Evolutionary conservation across 2,113 vertebrate genomes (phyloP).

Genomic region (Erinaceus europaeus): DNA sequence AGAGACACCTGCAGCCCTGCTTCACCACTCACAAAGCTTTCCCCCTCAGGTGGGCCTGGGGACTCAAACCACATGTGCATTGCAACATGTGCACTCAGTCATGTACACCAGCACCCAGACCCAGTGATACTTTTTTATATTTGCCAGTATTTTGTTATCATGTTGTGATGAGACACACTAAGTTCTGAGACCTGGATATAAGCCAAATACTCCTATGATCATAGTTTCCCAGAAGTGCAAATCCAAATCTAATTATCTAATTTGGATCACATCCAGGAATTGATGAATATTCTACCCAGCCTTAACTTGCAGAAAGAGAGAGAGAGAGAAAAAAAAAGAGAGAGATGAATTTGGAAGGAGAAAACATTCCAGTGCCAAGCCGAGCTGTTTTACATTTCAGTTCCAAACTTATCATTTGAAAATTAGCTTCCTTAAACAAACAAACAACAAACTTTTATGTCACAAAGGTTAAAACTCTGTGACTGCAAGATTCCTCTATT

Average conservation of each 20-base stretch:
- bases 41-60: too few species aligned
- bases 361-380: not conserved
- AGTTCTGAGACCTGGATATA: not conserved
- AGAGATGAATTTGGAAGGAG: not conserved
- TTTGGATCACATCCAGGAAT: not conserved
- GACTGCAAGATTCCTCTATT: too few species aligned
- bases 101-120: too few species aligned
- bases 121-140: too few species aligned
- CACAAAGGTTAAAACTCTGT: too few species aligned
- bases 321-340: too few species aligned
- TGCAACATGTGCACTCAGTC: too few species aligned
- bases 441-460: too few species aligned
- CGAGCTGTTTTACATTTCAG: conserved; percentile 41
- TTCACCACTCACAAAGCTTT: too few species aligned
- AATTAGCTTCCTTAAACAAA: conserved; percentile 1
- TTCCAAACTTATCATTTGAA: conserved; percentile 15
- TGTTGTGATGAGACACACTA: not conserved
- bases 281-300: not conserved
- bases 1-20: too few species aligned
- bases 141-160: not conserved
- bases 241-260: conserved; percentile 3
- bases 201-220: not conserved
- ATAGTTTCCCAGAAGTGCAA: not conserved
- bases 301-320: not conserved
- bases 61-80: too few species aligned